These are phyloP conservation scores for Hermatobates lingyangjiaoensis DNA, from an alignment of 1,140 invertebrate species.

Conservation along the genomic window DNA sequence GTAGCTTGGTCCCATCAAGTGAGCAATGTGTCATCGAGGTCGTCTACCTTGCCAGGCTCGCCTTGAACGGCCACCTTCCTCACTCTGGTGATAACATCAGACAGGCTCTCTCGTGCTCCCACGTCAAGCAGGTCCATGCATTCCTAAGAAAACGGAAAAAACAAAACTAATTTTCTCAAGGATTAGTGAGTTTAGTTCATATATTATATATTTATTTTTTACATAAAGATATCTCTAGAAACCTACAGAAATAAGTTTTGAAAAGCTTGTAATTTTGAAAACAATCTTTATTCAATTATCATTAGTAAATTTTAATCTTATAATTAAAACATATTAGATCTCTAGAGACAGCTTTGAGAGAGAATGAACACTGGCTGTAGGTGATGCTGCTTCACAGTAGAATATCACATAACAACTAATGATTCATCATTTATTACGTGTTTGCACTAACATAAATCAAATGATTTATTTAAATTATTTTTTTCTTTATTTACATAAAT, in stretches of 20 bases:
- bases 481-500: too few species aligned
- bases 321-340: neutral
- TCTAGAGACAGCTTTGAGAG: too few species aligned
- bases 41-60: constrained; percentile 65
- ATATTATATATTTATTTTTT: neutral
- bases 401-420: too few species aligned
- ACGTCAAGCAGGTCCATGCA: constrained; percentile 57
- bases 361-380: too few species aligned
- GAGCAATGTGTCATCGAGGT: constrained; percentile 77
- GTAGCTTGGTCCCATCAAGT: constrained; percentile 29
- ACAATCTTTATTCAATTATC: neutral
- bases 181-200: neutral
- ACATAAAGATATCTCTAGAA: neutral
- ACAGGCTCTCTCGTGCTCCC: constrained; percentile 70
- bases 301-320: neutral
- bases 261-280: neutral
- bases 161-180: neutral
- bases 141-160: constrained; percentile 31
- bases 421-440: too few species aligned
- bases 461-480: too few species aligned
- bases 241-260: neutral
- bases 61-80: constrained; percentile 50
- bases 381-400: too few species aligned
- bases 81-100: constrained; percentile 68
- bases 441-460: too few species aligned